phyloP scores from a whole-genome alignment of 2,113 vertebrate genomes.

The Rhynchomys soricoides region DNA sequence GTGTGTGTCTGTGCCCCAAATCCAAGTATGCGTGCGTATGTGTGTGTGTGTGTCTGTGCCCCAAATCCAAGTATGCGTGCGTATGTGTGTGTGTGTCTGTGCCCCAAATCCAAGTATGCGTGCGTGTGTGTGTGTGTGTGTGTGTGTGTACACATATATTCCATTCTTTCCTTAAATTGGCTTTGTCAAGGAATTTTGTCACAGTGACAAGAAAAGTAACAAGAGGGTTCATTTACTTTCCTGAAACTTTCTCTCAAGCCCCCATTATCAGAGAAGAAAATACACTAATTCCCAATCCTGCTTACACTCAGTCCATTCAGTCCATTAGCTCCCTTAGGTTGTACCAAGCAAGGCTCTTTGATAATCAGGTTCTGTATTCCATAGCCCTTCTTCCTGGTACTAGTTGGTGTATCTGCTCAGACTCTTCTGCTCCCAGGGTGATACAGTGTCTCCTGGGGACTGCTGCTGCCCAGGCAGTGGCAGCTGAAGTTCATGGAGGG shows the following conservation, averaged over 20 bases:
- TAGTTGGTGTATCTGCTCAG: not conserved
- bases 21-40: no score
- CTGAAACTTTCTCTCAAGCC: not conserved
- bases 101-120: no score
- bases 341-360: not conserved
- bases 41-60: not conserved
- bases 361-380: not conserved
- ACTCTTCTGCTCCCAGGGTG: not conserved
- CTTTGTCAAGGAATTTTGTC: not conserved
- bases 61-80: no score
- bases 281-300: not conserved
- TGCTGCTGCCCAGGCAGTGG: no score
- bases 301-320: not conserved
- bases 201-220: not conserved
- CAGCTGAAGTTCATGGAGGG: accelerated
- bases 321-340: no score
- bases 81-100: not conserved
- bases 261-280: not conserved
- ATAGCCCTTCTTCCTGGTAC: not conserved
- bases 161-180: not conserved
- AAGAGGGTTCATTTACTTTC: not conserved
- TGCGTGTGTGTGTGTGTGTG: not conserved
- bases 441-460: not conserved
- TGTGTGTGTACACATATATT: not conserved
- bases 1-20: accelerated